phyloP scores from a whole-genome alignment of 2,888 invertebrate species.

The Brachypterus glaber region DNA sequence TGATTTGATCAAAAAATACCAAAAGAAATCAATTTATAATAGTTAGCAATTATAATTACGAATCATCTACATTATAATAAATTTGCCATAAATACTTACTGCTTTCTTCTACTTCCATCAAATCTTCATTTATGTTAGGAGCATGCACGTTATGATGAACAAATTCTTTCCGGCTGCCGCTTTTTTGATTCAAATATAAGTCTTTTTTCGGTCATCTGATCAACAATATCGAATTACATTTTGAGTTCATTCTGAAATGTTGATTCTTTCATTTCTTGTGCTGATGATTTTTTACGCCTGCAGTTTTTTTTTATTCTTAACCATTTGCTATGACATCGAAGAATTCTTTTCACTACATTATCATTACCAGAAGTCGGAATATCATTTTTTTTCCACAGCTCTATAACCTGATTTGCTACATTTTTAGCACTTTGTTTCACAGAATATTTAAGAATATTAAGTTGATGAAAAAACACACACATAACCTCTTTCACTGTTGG shows the following conservation, averaged over 20 bases:
- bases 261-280: neutral
- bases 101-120: neutral
- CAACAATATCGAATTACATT: neutral
- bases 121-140: neutral
- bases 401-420: neutral
- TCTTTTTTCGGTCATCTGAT: neutral
- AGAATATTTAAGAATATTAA: neutral
- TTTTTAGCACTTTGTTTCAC: neutral
- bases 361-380: neutral
- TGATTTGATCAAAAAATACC: too few species aligned
- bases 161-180: neutral
- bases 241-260: neutral
- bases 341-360: neutral
- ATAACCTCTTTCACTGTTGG: neutral
- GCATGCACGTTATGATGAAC: neutral
- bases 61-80: too few species aligned
- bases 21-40: too few species aligned
- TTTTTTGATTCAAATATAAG: neutral
- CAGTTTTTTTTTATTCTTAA: neutral
- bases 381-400: neutral
- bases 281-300: neutral
- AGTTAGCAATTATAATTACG: too few species aligned
- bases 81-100: neutral
- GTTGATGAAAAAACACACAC: neutral
- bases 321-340: neutral